Evolutionary conservation across 2,888 invertebrate species (phyloP), one percentile per base, ranked within the genome.

Genomic region (Caenorhabditis sp.): DNA sequence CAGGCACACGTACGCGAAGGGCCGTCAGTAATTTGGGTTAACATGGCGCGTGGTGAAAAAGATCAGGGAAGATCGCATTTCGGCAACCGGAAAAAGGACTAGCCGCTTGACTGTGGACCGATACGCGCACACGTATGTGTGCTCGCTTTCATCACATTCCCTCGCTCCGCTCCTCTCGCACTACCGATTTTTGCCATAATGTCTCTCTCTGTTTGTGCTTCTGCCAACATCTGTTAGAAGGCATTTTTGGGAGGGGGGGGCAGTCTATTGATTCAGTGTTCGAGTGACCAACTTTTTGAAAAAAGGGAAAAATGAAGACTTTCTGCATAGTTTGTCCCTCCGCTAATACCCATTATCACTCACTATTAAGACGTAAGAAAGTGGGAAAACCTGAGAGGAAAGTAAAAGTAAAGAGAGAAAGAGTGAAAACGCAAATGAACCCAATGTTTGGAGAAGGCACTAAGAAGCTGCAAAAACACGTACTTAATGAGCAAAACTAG

Each of bases 41-140:
- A 73, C 73, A 73, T 59, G 73, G 63, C 39, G 53, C 41, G 35
- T 15, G 58, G 39, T 30, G 35, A 73, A 65, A 74, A 75, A 68
- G 62, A 59, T 50, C 59, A 55, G 53, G 43, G 59, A 46, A 65
- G 75, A 75, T 75, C 75, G 32, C 75, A 75, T 75, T 75, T 75
- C 68, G 75, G 62, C 62, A 75, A 75, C 68, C 75, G 68, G 75
- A 68, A 75, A 61, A 75, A 56, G 68, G 66, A 74, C 74, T 66
- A 48, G 73, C 63, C 65, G 73, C 55, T 41, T 58, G 62, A 37
- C 68, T 59, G 48, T 62, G 72, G 52, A 59, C 72, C 58, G 63
- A 73, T 65, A 73, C 48, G 72, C 56, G 63, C 63, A 72, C 72
- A 72, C 56, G 71, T 61, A 58, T 63, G 63, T 63, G 63, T 73